These are phyloP conservation scores for Trachelus stipa DNA, from an alignment of 2,888 invertebrate species.

Conservation along the genomic window DNA sequence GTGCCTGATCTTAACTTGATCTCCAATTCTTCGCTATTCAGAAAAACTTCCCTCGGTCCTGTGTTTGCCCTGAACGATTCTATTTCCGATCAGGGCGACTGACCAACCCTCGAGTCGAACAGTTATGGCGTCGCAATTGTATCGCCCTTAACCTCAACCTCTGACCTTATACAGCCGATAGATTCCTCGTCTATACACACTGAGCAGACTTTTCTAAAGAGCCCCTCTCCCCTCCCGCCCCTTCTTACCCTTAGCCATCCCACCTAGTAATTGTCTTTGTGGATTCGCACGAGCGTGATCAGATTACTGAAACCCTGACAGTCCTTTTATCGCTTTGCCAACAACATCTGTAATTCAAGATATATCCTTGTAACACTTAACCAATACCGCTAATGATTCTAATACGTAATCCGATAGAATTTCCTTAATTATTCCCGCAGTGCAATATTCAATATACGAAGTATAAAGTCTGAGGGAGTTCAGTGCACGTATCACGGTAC, in stretches of 20 bases:
- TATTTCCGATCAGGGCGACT: not conserved
- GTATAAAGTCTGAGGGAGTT: too few relatives aligned
- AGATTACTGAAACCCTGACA: constrained; percentile 46
- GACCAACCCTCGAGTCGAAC: not conserved
- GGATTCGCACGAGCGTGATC: constrained; percentile 65
- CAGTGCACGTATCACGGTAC: too few relatives aligned
- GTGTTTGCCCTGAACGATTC: not conserved
- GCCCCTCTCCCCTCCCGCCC: not conserved
- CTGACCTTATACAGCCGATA: not conserved
- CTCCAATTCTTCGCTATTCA: not conserved
- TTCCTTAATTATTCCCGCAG: not conserved
- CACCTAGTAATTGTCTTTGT: constrained; percentile 65
- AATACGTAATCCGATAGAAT: not conserved
- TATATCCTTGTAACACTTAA: not conserved
- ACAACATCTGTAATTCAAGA: not conserved
- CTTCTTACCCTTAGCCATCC: not conserved
- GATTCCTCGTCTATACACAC: not conserved
- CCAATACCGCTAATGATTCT: not conserved
- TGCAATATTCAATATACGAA: too few relatives aligned
- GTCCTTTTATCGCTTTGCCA: not conserved
- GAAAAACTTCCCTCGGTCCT: not conserved
- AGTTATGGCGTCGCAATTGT: not conserved
- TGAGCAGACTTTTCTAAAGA: not conserved
- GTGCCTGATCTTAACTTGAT: not conserved
- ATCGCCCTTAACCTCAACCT: not conserved